Evolutionary conservation across 2,113 vertebrate species (phyloP), one percentile per base, ranked within the genome.

Genomic region (Oncorhynchus masou): DNA sequence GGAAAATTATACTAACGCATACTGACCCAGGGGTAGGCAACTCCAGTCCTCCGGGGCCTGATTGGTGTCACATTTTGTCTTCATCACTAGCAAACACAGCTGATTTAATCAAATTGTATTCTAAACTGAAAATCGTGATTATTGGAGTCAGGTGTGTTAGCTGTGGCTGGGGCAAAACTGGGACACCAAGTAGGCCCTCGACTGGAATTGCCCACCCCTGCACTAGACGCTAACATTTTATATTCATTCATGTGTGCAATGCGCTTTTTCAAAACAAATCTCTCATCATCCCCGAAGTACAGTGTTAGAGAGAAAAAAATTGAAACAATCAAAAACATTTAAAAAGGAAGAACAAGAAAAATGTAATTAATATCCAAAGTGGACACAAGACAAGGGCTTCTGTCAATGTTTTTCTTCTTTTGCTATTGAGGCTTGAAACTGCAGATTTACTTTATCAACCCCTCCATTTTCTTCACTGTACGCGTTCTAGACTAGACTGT

Each of bases 381-480:
- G 84, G 84, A 92, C 84, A 87, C 79, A 75, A 87, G 82, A 85
- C 82, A 91, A 92, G 90, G 93, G 90, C 91, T 94, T 88, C 77
- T 89, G 87, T 90, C 83, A 76, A 72, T 71, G 83, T 76, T 82
- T 74, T 69, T 45, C 71, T 15, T 15, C 60, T 72, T 16, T 68
- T 70, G 84, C 24, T 74, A 79, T 48, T 77, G 31, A 57, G 49
- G 54, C 51, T 81, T 89, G 39, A 79, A 64, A 9, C 12, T 15
- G 68, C 81, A 22, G 80, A 82, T 67, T 79, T 80, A 66, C 70
- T n/a, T n/a, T 65, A 78, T 82, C 68, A 45, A 27, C 25, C 39
- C 9, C 7, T 77, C 12, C 54, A 15, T 88, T 78, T 78, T 31
- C 54, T 75, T 72, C 72, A 29, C 39, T 4, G 27, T 77, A 54